Conservation (phyloP, 2,888 invertebrate species). For the Agonopterix subpropinquella region DNA sequence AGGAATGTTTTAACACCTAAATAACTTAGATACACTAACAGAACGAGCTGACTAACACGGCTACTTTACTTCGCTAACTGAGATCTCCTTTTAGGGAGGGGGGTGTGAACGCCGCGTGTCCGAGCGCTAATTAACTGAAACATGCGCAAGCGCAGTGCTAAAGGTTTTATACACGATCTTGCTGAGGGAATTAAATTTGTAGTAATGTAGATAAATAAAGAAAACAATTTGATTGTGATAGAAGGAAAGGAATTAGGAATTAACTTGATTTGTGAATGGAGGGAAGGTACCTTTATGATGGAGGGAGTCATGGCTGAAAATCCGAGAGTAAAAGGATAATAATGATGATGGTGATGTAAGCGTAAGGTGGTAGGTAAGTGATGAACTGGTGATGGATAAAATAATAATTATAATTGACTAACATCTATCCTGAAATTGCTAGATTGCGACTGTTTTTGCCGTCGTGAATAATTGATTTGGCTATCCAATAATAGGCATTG, state of each 20-base stretch:
- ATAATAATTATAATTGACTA: no score
- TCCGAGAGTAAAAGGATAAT: neutral
- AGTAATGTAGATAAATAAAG: neutral
- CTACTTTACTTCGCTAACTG: slow-evolving; percentile 29
- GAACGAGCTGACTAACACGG: neutral
- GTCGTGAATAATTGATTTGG: no score
- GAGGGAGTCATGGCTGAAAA: neutral
- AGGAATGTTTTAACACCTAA: neutral
- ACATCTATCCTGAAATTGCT: no score
- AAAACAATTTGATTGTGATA: neutral
- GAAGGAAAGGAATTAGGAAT: neutral
- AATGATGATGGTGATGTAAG: no score
- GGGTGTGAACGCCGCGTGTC: slow-evolving; percentile 41
- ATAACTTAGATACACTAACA: neutral
- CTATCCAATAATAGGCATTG: no score
- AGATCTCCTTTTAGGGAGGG: slow-evolving; percentile 61
- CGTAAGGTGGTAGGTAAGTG: no score
- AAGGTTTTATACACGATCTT: neutral
- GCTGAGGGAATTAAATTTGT: neutral
- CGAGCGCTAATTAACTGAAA: slow-evolving; percentile 60
- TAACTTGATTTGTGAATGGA: neutral
- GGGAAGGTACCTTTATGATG: neutral
- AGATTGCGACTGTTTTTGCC: no score
- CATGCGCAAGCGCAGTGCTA: slow-evolving; percentile 57
- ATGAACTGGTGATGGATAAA: no score